Base-by-base conservation (phyloP, 2,888 invertebrate genomes). In the Tricholauxania praeusta region DNA sequence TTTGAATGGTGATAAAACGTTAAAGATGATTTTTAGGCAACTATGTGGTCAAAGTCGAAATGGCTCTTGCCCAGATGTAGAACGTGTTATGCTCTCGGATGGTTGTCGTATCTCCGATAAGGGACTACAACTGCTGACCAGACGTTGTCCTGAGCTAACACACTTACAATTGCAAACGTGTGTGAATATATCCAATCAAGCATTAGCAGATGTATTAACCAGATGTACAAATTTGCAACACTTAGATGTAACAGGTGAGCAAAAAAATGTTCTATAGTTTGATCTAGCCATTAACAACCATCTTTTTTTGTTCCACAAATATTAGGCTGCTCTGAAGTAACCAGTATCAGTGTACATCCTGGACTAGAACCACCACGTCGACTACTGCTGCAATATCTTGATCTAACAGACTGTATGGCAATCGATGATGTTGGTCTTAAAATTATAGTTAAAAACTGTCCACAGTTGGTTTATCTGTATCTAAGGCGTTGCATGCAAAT, bases 381-480 rank as follows among this genome's bases (percentile, higher is more conserved):
- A 68, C 90, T 96, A 15, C 91, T 94, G 60, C 89, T 97, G 60
- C 96, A 96, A 85, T 95, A 94, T 86, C 90, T 97, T 78, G 97
- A 97, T 88, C 90, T 97, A 80, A 96, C 96, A 7, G 97, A 97
- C 87, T 97, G 97, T 84, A 91, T 92, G 73, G 91, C 92, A 19
- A 90, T 97, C 57, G 94, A 95, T 75, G 97, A 97, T 86, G 91
- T 92, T 39, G 96, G 96, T 1, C 90, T 97, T 15, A 92, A 94
- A 80, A 91, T 94, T 60, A 91, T 96, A 67, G 93, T 97, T 12
- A 92, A 94, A 77, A 95, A 95, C 80, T 97, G 96, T 86, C 94
- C 96, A 0, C 94, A 96, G 79, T 89, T 97, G 75, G 92, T 93
- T 79, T 96, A 94, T 87, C 89, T 97, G 65, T 97, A 96, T 88